Conservation (phyloP, 2,797 vertebrate genomes). For the Ctenopoma multispine region DNA sequence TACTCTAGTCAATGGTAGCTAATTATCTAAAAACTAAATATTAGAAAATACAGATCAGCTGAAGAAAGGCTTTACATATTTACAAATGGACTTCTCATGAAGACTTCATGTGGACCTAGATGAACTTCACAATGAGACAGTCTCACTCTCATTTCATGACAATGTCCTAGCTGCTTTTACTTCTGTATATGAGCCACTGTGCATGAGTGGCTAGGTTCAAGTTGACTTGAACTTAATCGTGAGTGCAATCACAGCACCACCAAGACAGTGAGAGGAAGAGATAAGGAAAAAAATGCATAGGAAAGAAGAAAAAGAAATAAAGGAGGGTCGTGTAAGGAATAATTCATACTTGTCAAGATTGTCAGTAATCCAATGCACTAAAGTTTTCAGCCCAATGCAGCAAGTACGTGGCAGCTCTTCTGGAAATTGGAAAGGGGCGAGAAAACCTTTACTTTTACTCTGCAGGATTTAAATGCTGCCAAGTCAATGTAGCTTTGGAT, state of each 20-base stretch:
- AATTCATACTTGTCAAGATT: conserved; percentile 30
- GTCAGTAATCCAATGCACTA: conserved; percentile 27
- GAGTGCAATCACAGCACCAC: conserved; percentile 30
- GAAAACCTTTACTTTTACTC: conserved; percentile 25
- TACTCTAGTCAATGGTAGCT: background rate
- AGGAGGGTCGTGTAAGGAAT: background rate
- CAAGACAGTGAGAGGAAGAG: conserved; percentile 1
- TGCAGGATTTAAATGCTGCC: conserved; percentile 55
- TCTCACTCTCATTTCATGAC: conserved; percentile 1
- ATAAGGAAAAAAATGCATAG: conserved; percentile 20
- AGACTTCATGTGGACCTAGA: background rate
- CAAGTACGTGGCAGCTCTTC: conserved; percentile 27
- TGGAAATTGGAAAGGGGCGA: conserved; percentile 40
- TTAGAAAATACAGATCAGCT: background rate
- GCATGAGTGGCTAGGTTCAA: conserved; percentile 25
- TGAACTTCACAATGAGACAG: background rate
- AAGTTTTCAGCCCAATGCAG: conserved; percentile 10
- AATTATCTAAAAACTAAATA: background rate
- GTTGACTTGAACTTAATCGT: conserved; percentile 18
- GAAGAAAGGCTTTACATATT: background rate
- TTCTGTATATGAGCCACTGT: conserved; percentile 1
- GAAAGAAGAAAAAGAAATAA: conserved; percentile 15
- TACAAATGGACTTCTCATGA: background rate
- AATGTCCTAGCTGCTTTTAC: conserved; percentile 16
- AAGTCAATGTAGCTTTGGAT: conserved; percentile 27